Evolutionary conservation across 1,140 invertebrate genomes (phyloP).

Genomic region (Formica exsecta): DNA sequence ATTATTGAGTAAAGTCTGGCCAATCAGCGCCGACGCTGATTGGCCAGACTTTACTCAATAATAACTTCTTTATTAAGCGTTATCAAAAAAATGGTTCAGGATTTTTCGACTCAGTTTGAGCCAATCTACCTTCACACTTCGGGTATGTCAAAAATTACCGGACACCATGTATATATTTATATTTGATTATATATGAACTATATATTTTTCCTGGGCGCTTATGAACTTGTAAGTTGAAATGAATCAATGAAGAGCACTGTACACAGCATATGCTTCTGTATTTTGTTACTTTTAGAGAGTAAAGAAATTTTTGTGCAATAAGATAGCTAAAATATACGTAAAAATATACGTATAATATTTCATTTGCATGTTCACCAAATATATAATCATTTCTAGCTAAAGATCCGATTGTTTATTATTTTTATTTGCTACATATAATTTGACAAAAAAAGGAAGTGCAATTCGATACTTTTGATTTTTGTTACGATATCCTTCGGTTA

Average conservation of each 20-base stretch:
- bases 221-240: neutral
- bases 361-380: too few species aligned
- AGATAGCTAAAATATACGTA: neutral
- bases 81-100: too few species aligned
- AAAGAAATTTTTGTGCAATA: constrained; percentile 8
- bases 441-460: neutral
- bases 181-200: neutral
- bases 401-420: neutral
- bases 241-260: neutral
- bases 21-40: too few species aligned
- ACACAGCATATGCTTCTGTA: neutral
- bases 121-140: too few species aligned
- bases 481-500: neutral
- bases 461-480: neutral
- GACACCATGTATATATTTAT: too few species aligned
- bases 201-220: neutral
- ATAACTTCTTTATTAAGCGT: too few species aligned
- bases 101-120: too few species aligned
- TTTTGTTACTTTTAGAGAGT: neutral
- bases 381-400: constrained; percentile 6
- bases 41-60: too few species aligned
- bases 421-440: neutral
- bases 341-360: neutral
- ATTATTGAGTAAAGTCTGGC: too few species aligned
- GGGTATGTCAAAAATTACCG: too few species aligned